Percentiles rank a stretch among this genome's conserved stretches.
Evolutionary conservation across 2,888 invertebrate genomes (phyloP).

Genomic region (Koerneria pararmatus): DNA sequence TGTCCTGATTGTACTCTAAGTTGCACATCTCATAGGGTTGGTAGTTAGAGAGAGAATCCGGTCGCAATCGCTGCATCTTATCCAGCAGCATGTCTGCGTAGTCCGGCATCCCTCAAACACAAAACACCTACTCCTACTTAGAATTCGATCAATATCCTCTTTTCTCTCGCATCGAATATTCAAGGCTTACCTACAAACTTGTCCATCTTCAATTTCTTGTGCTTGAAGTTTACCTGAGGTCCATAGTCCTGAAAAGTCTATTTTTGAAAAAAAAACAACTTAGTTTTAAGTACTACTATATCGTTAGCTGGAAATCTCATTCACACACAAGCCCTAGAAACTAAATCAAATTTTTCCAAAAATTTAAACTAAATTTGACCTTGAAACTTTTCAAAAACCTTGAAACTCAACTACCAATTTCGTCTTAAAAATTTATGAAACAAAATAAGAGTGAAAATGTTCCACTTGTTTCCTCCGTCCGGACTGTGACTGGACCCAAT

Average conservation of each 20-base stretch:
- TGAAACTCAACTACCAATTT: neutral
- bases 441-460: conserved; percentile 2
- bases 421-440: neutral
- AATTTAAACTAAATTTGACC: conserved; percentile 19
- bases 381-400: conserved; percentile 55
- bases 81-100: conserved; percentile 66
- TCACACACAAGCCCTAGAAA: too few species aligned
- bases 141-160: neutral
- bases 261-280: too few species aligned
- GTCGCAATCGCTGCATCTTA: conserved; percentile 38
- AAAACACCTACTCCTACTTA: conserved; percentile 35
- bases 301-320: too few species aligned
- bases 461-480: conserved; percentile 85
- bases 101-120: conserved; percentile 73
- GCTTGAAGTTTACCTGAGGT: conserved; percentile 96
- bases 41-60: conserved; percentile 39
- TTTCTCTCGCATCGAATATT: too few species aligned
- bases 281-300: too few species aligned
- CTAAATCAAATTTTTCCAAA: too few species aligned
- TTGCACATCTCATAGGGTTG: conserved; percentile 81
- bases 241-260: conserved; percentile 76
- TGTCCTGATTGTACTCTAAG: conserved; percentile 76
- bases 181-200: conserved; percentile 35
- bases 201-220: conserved; percentile 68
- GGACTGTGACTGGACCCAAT: conserved; percentile 86